Evolutionary conservation across 2,888 invertebrate genomes (phyloP).

Genomic region (Tryphoninae sp.): DNA sequence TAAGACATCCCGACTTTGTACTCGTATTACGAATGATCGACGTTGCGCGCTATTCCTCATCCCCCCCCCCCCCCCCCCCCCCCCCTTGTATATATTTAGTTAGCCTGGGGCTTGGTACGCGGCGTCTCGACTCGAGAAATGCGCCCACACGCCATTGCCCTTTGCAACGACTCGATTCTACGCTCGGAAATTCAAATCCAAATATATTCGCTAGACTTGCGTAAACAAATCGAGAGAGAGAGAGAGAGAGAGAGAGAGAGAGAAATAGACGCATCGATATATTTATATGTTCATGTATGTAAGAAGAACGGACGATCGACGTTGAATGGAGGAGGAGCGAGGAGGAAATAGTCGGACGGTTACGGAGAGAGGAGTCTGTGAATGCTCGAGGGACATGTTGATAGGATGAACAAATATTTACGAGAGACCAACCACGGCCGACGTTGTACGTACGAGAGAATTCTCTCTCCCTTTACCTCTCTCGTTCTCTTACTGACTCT

Average conservation of each 20-base stretch:
- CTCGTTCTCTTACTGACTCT: conserved; percentile 5
- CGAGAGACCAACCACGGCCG: conserved; percentile 71
- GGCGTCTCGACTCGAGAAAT: not conserved
- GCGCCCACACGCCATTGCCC: conserved; percentile 12
- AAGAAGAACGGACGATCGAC: not conserved
- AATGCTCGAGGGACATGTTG: conserved; percentile 53
- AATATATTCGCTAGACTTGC: conserved; percentile 72
- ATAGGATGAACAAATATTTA: conserved; percentile 75
- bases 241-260: conserved; percentile 41
- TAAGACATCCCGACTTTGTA: conserved; percentile 58
- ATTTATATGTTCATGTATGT: not conserved
- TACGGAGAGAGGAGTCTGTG: conserved; percentile 45
- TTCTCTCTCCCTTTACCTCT: conserved; percentile 19
- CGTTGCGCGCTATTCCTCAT: conserved; percentile 10
- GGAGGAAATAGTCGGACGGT: conserved; percentile 68
- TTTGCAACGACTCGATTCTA: conserved; percentile 28
- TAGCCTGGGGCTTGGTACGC: not conserved
- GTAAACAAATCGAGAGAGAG: conserved; percentile 67
- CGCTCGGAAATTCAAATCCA: conserved; percentile 70
- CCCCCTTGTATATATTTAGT: not conserved
- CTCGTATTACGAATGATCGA: conserved; percentile 48
- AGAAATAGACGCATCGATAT: conserved; percentile 3
- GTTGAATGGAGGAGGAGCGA: conserved; percentile 4
- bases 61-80: not conserved
- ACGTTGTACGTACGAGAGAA: conserved; percentile 64